These are phyloP conservation scores for Xenopus tropicalis DNA, from an alignment of 2,113 vertebrate species.

Conservation along the genomic window DNA sequence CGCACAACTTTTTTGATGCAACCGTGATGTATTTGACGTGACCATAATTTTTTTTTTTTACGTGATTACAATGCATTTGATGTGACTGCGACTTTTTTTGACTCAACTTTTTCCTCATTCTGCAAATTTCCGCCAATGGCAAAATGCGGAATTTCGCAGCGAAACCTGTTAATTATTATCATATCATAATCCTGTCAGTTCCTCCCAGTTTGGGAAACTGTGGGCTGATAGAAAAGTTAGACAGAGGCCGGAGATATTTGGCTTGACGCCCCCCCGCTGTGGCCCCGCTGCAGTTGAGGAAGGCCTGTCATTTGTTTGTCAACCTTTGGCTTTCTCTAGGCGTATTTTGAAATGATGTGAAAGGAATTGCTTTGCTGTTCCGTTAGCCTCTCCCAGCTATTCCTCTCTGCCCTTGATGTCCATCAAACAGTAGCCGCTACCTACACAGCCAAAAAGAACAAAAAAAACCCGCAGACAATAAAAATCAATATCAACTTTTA, in stretches of 20 bases:
- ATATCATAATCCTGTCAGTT: too few species aligned
- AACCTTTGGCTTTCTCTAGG: constrained; percentile 79
- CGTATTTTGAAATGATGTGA: constrained; percentile 71
- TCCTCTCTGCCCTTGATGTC: constrained; percentile 77
- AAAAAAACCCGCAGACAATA: constrained; percentile 43
- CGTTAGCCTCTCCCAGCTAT: constrained; percentile 63
- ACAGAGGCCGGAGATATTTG: constrained; percentile 55
- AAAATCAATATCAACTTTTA: constrained; percentile 68
- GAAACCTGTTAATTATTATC: too few species aligned
- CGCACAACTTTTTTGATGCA: too few species aligned
- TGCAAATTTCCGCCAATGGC: too few species aligned
- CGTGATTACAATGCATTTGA: too few species aligned
- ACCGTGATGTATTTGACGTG: too few species aligned
- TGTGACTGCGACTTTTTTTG: too few species aligned
- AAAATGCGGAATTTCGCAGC: too few species aligned
- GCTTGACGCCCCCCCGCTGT: constrained; percentile 78
- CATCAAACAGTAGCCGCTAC: constrained; percentile 74
- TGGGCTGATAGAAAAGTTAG: too few species aligned
- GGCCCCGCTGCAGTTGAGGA: constrained; percentile 76
- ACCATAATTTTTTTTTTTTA: too few species aligned
- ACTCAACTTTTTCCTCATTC: too few species aligned
- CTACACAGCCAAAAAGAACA: constrained; percentile 56
- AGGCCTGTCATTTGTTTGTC: constrained; percentile 86
- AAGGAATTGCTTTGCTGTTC: constrained; percentile 63
- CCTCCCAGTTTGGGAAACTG: too few species aligned